phyloP scores from a whole-genome alignment of 2,888 invertebrate genomes.

The Dynastes grantii region DNA sequence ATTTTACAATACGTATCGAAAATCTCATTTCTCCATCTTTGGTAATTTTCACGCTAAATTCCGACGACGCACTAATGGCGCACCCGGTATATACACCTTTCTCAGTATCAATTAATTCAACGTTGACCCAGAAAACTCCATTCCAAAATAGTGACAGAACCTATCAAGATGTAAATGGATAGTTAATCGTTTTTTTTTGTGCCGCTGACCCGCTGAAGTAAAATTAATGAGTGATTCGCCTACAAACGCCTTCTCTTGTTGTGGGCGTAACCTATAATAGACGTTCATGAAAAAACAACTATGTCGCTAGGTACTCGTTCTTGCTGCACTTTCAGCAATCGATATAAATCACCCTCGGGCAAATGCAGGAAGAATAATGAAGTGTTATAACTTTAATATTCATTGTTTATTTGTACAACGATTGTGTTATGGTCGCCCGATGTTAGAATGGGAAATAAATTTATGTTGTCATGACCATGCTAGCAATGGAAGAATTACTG shows the following conservation, averaged over 20 bases:
- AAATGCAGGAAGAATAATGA: not conserved
- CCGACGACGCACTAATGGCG: too few species aligned
- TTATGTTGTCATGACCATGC: too few species aligned
- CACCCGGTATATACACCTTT: not conserved
- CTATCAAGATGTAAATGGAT: not conserved
- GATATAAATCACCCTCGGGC: not conserved
- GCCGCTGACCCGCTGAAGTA: not conserved
- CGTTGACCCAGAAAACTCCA: not conserved
- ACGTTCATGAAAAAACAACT: not conserved
- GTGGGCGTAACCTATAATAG: not conserved
- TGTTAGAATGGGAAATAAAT: too few species aligned
- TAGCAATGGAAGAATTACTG: too few species aligned
- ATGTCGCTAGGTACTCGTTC: not conserved
- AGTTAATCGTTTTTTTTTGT: not conserved
- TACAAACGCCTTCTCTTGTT: not conserved
- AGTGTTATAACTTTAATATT: not conserved
- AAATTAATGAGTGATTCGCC: not conserved
- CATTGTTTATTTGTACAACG: not conserved
- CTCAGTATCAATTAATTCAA: not conserved
- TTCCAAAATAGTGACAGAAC: not conserved
- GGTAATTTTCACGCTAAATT: too few species aligned
- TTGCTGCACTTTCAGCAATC: not conserved
- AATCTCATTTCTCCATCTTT: too few species aligned
- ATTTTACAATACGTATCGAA: too few species aligned
- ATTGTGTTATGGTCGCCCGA: not conserved